phyloP scores from a whole-genome alignment of 2,888 invertebrate genomes.

The Anaspis maculata region DNA sequence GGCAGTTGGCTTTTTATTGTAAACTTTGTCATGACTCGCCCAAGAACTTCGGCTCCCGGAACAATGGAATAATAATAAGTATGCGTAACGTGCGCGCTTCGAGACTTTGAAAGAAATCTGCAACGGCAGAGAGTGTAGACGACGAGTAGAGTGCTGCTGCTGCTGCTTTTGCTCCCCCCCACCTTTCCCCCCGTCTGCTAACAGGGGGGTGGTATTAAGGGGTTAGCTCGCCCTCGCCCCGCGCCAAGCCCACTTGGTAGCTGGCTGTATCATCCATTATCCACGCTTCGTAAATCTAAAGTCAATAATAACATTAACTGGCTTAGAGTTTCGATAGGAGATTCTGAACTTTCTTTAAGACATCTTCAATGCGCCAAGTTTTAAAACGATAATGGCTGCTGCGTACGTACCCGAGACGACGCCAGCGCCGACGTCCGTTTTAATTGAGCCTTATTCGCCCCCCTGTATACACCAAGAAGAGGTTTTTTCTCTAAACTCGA shows the following conservation, averaged over 20 bases:
- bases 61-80: conserved; percentile 17
- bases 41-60: conserved; percentile 12
- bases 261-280: conserved; percentile 33
- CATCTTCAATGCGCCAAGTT: conserved; percentile 11
- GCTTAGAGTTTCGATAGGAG: conserved; percentile 28
- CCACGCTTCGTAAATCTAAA: conserved; percentile 35
- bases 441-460: too few relatives aligned
- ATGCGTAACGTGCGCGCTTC: conserved; percentile 15
- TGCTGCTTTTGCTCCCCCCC: too few relatives aligned
- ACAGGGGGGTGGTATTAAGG: too few relatives aligned
- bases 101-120: conserved; percentile 17
- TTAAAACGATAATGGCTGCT: conserved; percentile 15
- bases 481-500: too few relatives aligned
- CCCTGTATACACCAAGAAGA: too few relatives aligned
- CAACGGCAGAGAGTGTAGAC: too few relatives aligned
- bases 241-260: too few relatives aligned
- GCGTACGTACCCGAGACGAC: too few relatives aligned
- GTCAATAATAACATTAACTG: conserved; percentile 36
- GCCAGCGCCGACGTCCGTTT: too few relatives aligned
- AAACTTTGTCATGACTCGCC: conserved; percentile 9
- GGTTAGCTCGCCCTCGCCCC: conserved; percentile 5
- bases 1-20: conserved; percentile 8
- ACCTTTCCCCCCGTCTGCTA: too few relatives aligned
- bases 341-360: conserved; percentile 17
- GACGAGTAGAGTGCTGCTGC: too few relatives aligned